Evolutionary conservation across 2,888 invertebrate genomes (phyloP), one percentile per base, ranked within the genome.

Genomic region (Scaptomyza reducta): DNA sequence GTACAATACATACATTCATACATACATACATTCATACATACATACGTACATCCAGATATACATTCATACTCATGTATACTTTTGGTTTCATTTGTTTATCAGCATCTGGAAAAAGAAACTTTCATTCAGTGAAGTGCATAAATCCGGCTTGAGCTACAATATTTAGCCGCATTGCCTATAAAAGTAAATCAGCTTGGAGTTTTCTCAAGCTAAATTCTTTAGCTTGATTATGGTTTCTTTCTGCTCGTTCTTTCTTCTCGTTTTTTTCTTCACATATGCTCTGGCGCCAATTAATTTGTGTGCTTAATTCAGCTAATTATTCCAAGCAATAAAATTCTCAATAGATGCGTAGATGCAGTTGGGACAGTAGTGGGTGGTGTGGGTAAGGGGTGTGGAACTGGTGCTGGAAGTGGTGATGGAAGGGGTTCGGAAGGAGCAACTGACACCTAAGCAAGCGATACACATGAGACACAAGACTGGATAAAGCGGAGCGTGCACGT

Each of bases 251-350:
- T 41, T 41, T 53, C n/a, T 6, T 47, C 10, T 46, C 50, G 56
- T 59, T 70, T n/a, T 67, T 71, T 58, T 61, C 59, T 66, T 42
- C 84, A 76, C 82, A 83, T 87, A 83, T 83, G 82, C 25, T 42
- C 58, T 42, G 33, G 50, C 54, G 82, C 79, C 82, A 83, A 83
- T 83, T 88, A 84, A 86, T 84, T 87, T 82, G 88, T 86, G 75
- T 58, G 71, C 88, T 88, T 86, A 84, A 86, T 84, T 88, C 84
- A 72, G 68, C 83, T 84, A 85, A 87, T 85, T 88, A 85, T 85
- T 85, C 87, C 88, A 65, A 46, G 78, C 87, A 83, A 84, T 84
- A 84, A 84, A 84, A 82, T 77, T 84, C 80, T 80, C 88, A 88
- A 84, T 88, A 88, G 80, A 77, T 77, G 72, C 65, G 78, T 70